phyloP scores from a whole-genome alignment of 2,113 vertebrate species.

The Etheostoma spectabile region DNA sequence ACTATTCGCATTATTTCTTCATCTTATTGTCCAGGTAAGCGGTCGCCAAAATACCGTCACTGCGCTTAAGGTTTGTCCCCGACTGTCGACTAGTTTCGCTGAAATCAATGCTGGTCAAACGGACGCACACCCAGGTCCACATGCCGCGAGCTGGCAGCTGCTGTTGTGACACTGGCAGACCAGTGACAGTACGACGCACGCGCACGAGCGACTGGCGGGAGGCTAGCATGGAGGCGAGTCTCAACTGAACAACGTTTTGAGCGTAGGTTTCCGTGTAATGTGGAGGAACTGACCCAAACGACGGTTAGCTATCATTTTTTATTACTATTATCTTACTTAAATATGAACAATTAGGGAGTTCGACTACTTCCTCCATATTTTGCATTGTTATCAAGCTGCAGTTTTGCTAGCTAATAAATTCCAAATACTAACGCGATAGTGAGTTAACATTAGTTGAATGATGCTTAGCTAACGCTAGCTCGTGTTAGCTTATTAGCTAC shows the following conservation, averaged over 20 bases:
- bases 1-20: conserved; percentile 67
- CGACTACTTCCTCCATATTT: not conserved
- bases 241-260: not conserved
- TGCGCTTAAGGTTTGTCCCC: not conserved
- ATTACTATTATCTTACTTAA: not conserved
- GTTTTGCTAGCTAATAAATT: not conserved
- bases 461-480: not conserved
- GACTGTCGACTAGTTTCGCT: conserved; percentile 13
- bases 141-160: conserved; percentile 44
- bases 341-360: not conserved
- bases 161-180: conserved; percentile 33
- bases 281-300: not conserved
- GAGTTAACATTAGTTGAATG: not conserved
- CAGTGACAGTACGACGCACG: conserved; percentile 45
- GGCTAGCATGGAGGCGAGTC: not conserved
- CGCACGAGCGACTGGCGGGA: conserved; percentile 3
- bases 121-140: conserved; percentile 23
- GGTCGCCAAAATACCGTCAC: conserved; percentile 18
- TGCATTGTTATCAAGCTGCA: not conserved
- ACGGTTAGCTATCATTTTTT: not conserved
- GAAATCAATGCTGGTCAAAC: conserved; percentile 42
- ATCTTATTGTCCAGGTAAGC: conserved; percentile 24
- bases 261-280: not conserved
- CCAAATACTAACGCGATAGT: too few species aligned
- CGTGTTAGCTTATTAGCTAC: too few species aligned